Conservation (phyloP, 2,797 vertebrate species). For the Hydrophis major region DNA sequence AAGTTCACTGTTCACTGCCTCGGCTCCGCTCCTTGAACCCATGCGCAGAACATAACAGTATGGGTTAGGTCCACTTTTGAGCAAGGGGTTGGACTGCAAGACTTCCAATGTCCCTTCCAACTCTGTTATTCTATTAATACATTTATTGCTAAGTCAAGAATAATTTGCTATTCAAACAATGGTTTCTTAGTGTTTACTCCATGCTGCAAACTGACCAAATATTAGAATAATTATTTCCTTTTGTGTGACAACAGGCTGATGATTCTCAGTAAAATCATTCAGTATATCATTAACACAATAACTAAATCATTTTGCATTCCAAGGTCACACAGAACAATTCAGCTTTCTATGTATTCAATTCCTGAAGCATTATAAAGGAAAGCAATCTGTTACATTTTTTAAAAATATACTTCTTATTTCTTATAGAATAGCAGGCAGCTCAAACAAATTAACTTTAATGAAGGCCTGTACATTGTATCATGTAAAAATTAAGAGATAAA, state of each 20-base stretch:
- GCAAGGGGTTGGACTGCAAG: no score
- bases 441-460: slow-evolving; percentile 31
- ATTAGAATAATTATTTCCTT: slow-evolving; percentile 56
- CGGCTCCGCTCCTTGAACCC: no score
- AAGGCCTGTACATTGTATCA: background rate
- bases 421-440: slow-evolving; percentile 24
- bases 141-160: slow-evolving; percentile 40
- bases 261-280: slow-evolving; percentile 71
- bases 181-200: slow-evolving; percentile 49
- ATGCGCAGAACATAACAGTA: no score
- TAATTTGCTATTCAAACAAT: slow-evolving; percentile 43
- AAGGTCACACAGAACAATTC: slow-evolving; percentile 63
- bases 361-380: slow-evolving; percentile 61
- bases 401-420: slow-evolving; percentile 58
- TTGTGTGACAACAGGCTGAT: slow-evolving; percentile 55
- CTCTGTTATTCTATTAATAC: slow-evolving; percentile 2
- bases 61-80: no score
- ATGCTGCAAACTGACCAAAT: slow-evolving; percentile 44
- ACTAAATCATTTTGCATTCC: slow-evolving; percentile 77
- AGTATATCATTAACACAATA: slow-evolving; percentile 77
- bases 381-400: slow-evolving; percentile 52
- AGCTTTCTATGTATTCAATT: slow-evolving; percentile 71
- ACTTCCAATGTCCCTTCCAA: background rate
- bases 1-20: no score
- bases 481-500: slow-evolving; percentile 31